phyloP scores from a whole-genome alignment of 2,113 vertebrate species.

The Isichthys henryi region DNA sequence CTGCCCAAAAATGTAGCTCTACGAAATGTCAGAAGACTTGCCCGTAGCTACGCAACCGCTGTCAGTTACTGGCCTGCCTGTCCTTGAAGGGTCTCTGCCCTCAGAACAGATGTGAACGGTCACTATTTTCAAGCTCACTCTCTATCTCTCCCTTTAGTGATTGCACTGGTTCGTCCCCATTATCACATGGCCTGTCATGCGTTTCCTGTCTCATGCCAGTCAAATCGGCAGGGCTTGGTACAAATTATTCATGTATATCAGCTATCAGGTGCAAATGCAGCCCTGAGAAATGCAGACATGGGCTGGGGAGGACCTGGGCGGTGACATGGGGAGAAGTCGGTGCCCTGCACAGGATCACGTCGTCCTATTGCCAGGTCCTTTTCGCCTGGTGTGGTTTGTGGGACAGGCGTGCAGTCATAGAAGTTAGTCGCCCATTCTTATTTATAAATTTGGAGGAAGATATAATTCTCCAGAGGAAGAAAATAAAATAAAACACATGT shows the following conservation, averaged over 20 bases:
- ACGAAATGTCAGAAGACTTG: neutral
- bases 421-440: neutral
- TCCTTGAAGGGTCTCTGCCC: neutral
- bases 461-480: neutral
- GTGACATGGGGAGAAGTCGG: neutral
- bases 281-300: neutral
- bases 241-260: neutral
- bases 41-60: neutral
- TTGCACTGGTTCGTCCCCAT: neutral
- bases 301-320: neutral
- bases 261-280: neutral
- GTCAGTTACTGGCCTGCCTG: neutral
- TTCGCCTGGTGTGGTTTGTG: neutral
- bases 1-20: neutral
- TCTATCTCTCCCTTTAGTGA: neutral
- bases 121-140: neutral
- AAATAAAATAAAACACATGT: neutral
- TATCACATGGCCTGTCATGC: neutral
- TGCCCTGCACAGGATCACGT: neutral
- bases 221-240: neutral
- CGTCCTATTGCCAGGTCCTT: neutral
- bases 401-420: neutral
- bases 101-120: neutral
- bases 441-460: neutral
- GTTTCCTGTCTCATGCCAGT: neutral